Evolutionary conservation across 2,113 vertebrate genomes (phyloP), one percentile per base, ranked within the genome.

Genomic region (Phaetusa simplex): DNA sequence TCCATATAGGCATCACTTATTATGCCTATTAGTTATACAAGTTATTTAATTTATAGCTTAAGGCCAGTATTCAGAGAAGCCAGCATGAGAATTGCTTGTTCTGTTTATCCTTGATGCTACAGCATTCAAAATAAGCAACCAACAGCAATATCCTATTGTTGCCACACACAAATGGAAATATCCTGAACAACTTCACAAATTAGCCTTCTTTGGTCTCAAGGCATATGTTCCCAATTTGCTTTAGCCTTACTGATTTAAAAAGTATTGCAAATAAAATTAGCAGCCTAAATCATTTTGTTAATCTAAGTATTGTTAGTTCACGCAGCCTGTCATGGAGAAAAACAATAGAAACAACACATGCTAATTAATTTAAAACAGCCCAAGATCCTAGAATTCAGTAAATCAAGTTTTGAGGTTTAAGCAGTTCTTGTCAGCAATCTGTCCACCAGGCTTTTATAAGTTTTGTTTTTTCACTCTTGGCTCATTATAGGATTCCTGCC

Each of bases 181-280:
- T 17, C 42, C 40, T 27, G 23, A 90, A 55, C 43, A 92, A 73
- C 38, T 89, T 88, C 66, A 73, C 40, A 88, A 80, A 82, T 72
- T 71, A 95, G 69, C 27, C 42, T 59, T 81, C 71, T 79, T 82
- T 47, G 40, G n/a, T 78, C 77, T 93, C 78, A 93, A 92, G n/a
- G 59, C 65, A 89, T 30, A 74, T 10, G n/a, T 22, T 81, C 8
- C 34, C 42, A 67, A 82, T 53, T 49, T 74, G 20, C 58, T 89
- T 92, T 70, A 86, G 47, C 42, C 45, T 93, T 90, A 92, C 17
- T 77, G n/a, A 94, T 88, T 88, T 87, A 59, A 84, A 93, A 95
- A 88, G 81, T 65, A 92, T 42, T 87, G 53, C 52, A 70, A 84
- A 73, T 90, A 96, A 97, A 97, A 97, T 32, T 92, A 97, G 61